A percentile compares a stretch with the other conserved stretches of the same genome.
Conservation (phyloP, 2,888 invertebrate genomes). For the Drosophila phalerata region DNA sequence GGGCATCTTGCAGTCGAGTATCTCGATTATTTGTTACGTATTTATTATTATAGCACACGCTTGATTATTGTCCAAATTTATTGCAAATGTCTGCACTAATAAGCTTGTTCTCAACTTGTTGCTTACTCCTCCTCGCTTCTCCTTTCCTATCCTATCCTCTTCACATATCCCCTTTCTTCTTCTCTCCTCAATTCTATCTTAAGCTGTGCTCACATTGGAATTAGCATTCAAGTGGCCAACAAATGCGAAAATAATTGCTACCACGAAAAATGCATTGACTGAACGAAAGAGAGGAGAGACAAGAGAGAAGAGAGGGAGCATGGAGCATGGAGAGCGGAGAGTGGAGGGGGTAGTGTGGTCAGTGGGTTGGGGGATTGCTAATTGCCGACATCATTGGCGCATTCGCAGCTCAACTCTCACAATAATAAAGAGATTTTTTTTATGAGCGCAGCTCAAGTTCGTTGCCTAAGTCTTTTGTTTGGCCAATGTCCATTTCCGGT, state of each 20-base stretch:
- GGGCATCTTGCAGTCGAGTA: not conserved
- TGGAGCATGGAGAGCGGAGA: not conserved
- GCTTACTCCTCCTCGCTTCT: not conserved
- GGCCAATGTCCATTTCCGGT: slow-evolving; percentile 66
- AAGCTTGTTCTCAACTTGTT: slow-evolving; percentile 65
- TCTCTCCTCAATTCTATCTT: not conserved
- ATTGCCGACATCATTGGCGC: slow-evolving; percentile 69
- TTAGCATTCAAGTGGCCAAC: slow-evolving; percentile 82
- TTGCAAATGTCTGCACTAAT: slow-evolving; percentile 75
- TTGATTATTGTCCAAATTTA: slow-evolving; percentile 77
- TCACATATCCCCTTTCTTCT: not conserved
- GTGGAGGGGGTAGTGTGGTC: slow-evolving; percentile 10
- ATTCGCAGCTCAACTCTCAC: slow-evolving; percentile 26
- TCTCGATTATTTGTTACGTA: not conserved
- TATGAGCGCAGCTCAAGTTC: slow-evolving; percentile 37
- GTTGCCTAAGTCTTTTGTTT: slow-evolving; percentile 55
- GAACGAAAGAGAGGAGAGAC: slow-evolving; percentile 4
- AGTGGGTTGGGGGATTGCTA: slow-evolving; percentile 40
- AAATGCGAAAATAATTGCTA: slow-evolving; percentile 85
- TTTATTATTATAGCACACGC: slow-evolving; percentile 69
- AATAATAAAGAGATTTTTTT: slow-evolving; percentile 56
- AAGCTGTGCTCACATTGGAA: slow-evolving; percentile 41
- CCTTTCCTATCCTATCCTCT: not conserved
- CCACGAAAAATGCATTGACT: slow-evolving; percentile 66
- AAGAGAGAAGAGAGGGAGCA: not conserved